These are phyloP conservation scores for Steatocranus sp. DNA, from an alignment of 2,797 vertebrate species.

Conservation along the genomic window DNA sequence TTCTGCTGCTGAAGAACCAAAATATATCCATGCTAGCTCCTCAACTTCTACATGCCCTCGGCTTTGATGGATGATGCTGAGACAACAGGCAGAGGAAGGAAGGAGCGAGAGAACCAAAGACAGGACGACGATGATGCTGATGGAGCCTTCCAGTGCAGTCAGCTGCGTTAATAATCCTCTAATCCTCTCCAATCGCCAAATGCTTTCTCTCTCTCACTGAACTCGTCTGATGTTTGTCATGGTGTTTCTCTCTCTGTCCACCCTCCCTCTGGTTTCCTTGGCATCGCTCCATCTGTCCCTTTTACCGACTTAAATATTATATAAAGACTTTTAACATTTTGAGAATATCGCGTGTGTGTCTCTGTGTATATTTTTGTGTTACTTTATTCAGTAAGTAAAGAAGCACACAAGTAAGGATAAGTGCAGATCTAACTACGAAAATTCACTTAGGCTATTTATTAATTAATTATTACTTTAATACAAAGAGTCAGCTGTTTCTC, in stretches of 20 bases:
- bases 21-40: not conserved
- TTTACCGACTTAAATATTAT: slow-evolving; percentile 16
- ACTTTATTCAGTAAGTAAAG: not conserved
- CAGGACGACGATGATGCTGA: not conserved
- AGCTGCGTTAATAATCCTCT: slow-evolving; percentile 56
- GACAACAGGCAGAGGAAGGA: not conserved
- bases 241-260: not conserved
- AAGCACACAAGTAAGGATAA: not conserved
- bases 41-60: not conserved
- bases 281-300: not conserved
- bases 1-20: not conserved
- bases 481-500: not conserved
- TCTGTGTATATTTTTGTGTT: not conserved
- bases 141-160: slow-evolving; percentile 8
- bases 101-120: not conserved
- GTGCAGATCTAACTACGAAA: fast-evolving
- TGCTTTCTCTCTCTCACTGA: slow-evolving; percentile 35
- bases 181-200: slow-evolving; percentile 55
- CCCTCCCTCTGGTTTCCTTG: not conserved
- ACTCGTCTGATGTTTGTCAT: slow-evolving; percentile 18
- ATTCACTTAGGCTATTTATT: not conserved
- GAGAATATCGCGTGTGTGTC: not conserved
- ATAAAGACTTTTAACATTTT: not conserved
- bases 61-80: not conserved
- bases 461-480: not conserved